Base-by-base conservation (phyloP, 1,140 invertebrate genomes). In the Eurosta solidaginis region DNA sequence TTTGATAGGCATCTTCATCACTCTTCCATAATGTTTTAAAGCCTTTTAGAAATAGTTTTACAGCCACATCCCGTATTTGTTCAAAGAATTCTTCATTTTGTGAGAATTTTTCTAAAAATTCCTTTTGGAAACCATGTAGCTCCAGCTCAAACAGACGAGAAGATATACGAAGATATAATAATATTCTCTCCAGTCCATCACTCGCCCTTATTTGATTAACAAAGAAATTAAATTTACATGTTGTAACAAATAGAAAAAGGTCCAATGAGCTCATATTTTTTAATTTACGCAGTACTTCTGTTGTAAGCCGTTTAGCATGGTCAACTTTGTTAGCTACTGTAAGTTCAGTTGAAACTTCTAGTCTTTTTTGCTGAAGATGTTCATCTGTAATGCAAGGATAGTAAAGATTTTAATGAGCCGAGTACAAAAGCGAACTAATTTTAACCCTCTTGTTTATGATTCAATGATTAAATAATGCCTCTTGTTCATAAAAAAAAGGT, bases 71-170 rank as follows among this genome's bases (percentile, higher is more conserved):
- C 6, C 77, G 77, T 20, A 52, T 29, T 50, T 78, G 45, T 44
- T 49, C 68, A n/a, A 74, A 47, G 3, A 78, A 25, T 12, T 40
- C 36, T 6, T 10, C 22, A 42, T 78, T 54, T 1, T 10, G 1
- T 20, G 9, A 7, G 20, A 78, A 49, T 27, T 33, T 36, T 10
- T 20, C n/a, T 4, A 78, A 25, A 1, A 78, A 10, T 3, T 47
- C 14, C 6, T 52, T 54, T 40, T 52, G 68, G 20, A 80, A 87
- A 2, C 90, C 90, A 47, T 88, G 82, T 9, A 91, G 79, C 78
- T 85, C 86, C 27, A 91, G 81, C 59, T 88, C 81, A 4, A 89
- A 86, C 40, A 91, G 89, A 63, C 87, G 82, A 29, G 89, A 85
- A 0, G 89, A 85, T 5, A 90, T 88, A 74, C 88, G 84, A 0